phyloP scores from a whole-genome alignment of 2,888 invertebrate genomes.

The Priocnemis perturbator region DNA sequence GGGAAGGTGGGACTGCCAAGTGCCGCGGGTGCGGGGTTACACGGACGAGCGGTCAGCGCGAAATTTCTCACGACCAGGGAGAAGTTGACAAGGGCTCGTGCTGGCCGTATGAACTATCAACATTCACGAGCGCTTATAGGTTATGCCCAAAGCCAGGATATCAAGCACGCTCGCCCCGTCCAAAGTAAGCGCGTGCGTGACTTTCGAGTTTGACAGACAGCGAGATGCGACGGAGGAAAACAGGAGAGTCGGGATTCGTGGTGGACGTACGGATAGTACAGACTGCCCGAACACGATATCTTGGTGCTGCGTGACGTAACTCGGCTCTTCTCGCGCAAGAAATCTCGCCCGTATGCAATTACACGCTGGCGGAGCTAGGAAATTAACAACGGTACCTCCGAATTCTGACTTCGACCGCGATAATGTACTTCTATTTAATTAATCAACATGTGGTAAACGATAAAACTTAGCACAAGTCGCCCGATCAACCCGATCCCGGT shows the following conservation, averaged over 20 bases:
- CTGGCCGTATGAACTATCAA: constrained; percentile 41
- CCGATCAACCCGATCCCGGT: constrained; percentile 67
- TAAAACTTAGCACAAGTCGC: constrained; percentile 62
- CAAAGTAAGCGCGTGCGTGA: constrained; percentile 46
- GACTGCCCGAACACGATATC: constrained; percentile 46
- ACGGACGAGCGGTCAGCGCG: constrained; percentile 19
- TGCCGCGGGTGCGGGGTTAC: constrained; percentile 16
- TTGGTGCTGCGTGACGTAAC: constrained; percentile 57
- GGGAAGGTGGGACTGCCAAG: not conserved
- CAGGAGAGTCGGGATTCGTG: constrained; percentile 41
- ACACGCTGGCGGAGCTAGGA: constrained; percentile 30
- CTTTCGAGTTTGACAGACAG: constrained; percentile 43
- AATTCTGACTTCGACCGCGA: constrained; percentile 43
- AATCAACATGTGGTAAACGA: constrained; percentile 68
- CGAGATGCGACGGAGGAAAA: constrained; percentile 35
- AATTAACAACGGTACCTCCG: constrained; percentile 39
- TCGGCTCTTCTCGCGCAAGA: constrained; percentile 41
- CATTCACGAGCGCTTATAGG: constrained; percentile 55
- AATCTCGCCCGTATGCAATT: constrained; percentile 33
- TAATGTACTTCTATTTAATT: constrained; percentile 56
- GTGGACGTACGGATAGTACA: constrained; percentile 44
- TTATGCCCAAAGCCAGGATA: constrained; percentile 42
- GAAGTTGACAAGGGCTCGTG: constrained; percentile 37
- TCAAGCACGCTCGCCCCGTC: constrained; percentile 7
- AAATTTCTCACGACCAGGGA: constrained; percentile 28